A percentile compares a stretch with the other conserved stretches of the same genome.
Conservation (phyloP, 2,888 invertebrate genomes). For the Troides aeacus region DNA sequence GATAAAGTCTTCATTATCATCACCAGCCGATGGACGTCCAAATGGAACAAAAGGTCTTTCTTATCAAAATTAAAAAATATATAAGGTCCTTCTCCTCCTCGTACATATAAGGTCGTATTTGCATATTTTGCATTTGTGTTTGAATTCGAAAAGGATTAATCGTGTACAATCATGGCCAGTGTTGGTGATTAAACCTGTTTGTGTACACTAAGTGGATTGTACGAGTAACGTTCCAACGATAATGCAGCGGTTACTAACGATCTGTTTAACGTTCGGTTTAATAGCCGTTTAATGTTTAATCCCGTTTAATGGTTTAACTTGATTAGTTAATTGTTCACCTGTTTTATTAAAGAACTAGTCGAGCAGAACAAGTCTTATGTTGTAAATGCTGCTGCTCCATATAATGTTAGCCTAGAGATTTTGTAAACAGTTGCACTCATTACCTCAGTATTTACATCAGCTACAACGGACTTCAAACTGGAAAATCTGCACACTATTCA, state of each 20-base stretch:
- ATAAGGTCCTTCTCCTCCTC: not conserved
- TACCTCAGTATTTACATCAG: too few relatives aligned
- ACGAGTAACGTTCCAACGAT: not conserved
- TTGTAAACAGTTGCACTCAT: too few relatives aligned
- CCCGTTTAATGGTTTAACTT: not conserved
- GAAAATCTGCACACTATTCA: too few relatives aligned
- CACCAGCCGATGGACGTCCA: too few relatives aligned
- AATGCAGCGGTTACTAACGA: constrained; percentile 16
- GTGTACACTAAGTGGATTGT: constrained; percentile 7
- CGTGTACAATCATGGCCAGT: not conserved
- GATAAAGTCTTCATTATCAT: too few relatives aligned
- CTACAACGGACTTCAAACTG: too few relatives aligned
- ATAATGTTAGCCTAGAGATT: too few relatives aligned
- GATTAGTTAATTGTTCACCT: not conserved
- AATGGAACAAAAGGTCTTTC: too few relatives aligned
- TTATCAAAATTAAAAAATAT: too few relatives aligned
- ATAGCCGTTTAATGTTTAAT: not conserved
- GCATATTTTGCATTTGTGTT: not conserved
- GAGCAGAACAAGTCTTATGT: not conserved
- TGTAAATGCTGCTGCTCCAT: too few relatives aligned
- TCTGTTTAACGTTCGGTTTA: constrained; percentile 1
- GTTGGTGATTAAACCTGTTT: constrained; percentile 3
- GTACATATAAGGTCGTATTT: too few relatives aligned
- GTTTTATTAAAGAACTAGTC: not conserved
- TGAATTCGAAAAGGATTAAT: not conserved